Evolutionary conservation across 2,113 vertebrate species (phyloP), one percentile per base, ranked within the genome.

Genomic region (Xenus cinereus): DNA sequence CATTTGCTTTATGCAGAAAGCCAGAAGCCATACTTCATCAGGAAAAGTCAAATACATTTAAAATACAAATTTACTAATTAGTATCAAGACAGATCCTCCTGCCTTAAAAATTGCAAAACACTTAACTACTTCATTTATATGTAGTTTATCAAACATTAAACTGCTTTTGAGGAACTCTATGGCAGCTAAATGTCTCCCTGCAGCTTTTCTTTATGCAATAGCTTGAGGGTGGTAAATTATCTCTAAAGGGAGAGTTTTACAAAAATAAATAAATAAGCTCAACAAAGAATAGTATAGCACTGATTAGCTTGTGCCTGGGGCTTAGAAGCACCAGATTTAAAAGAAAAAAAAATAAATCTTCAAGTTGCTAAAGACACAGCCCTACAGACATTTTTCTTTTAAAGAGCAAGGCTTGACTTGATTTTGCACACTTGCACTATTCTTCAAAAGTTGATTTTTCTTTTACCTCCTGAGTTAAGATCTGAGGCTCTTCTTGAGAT

Each of bases 61-160:
- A 92, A 90, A 73, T 75, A 84, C 37, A 68, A 71, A 87, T 92
- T 68, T 79, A 68, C 83, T 95, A 87, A 89, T 93, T 93, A 68
- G 27, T 73, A 60, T 80, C 64, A 59, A 72, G 71, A 41, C 28
- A 72, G 51, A 94, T 81, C 48, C 30, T 84, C 13, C 48, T 94
- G 80, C 53, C 62, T 90, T 86, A 68, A 79, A 75, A 95, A 72
- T 12, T 60, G 56, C 72, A 81, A 84, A 81, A 10, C 30, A 41
- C 28, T 68, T 51, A 59, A 86, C 48, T 75, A 20, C 48, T 93
- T 81, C 5, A 1, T 94, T 54, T 81, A 23, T 48, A 27, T 72
- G 46, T 37, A 74, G 60, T 68, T 86, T 93, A 79, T 71, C 80
- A 72, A 90, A 81, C 69, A 66, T 60, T 72, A 83, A 95, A 84